Base-by-base conservation (phyloP, 2,113 vertebrate genomes). In the Periophthalmus modestus region DNA sequence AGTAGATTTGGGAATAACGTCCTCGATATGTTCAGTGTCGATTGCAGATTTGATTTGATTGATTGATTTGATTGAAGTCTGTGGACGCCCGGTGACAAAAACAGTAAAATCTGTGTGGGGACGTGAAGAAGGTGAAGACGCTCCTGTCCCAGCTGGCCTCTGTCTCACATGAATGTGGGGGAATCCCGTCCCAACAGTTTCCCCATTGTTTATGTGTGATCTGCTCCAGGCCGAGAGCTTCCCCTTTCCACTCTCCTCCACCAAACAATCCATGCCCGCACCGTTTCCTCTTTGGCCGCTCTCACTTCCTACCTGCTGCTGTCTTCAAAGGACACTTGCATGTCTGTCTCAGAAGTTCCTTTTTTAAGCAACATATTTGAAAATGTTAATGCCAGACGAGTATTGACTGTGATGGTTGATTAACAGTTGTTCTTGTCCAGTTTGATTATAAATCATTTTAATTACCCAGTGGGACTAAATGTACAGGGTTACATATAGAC, bases 161-260 rank as follows among this genome's bases (percentile, higher is more conserved):
- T 54, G 62, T 61, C 54, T 77, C 73, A 15, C 70, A 61, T 73
- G 74, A 85, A 82, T 84, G 80, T 68, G 72, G 89, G 89, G 87
- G 87, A 89, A 87, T 89, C 84, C 87, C 89, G 13, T 66, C 69
- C 16, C 79, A 79, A 84, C 87, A 86, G 79, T 79, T 81, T 71
- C 73, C 67, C 79, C 75, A 88, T 90, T 90, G 87, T 90, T 88
- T 63, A 66, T 67, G 73, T 70, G 39, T 74, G 77, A 71, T 84
- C 73, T 85, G 85, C 79, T 69, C 46, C 57, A 71, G 63, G 77
- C 77, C 7, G 24, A 9, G 39, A 63, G 65, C 72, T 83, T 72
- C 75, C 72, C 70, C 80, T 65, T 74, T 73, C 59, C 58, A 46
- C 43, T 47, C 47, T 13, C 0, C 68, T 58, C 48, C 50, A n/a